Percentiles rank a stretch among this genome's conserved stretches.
phyloP scores from a whole-genome alignment of 2,888 invertebrate genomes.

The Cyaniris semiargus region DNA sequence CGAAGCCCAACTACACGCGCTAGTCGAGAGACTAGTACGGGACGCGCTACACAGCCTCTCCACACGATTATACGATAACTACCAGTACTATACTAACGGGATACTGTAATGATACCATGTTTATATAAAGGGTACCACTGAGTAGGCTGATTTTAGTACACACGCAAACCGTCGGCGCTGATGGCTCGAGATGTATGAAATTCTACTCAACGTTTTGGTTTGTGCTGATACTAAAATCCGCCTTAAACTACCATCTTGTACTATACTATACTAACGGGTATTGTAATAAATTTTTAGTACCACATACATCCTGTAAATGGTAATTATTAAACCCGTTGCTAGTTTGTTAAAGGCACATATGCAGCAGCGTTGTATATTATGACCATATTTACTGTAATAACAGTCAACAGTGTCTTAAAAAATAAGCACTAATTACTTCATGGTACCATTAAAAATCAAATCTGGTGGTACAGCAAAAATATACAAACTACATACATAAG shows the following conservation, averaged over 20 bases:
- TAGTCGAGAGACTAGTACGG: slow-evolving; percentile 96
- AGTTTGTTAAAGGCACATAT: too few relatives aligned
- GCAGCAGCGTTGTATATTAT: too few relatives aligned
- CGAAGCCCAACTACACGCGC: slow-evolving; percentile 95
- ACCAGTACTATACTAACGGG: slow-evolving; percentile 99
- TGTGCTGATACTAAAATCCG: too few relatives aligned
- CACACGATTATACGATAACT: slow-evolving; percentile 98
- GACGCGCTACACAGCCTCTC: slow-evolving; percentile 97
- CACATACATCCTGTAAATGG: too few relatives aligned
- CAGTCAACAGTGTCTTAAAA: neutral
- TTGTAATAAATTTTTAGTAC: too few relatives aligned
- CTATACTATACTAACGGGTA: too few relatives aligned
- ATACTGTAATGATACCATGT: slow-evolving; percentile 82
- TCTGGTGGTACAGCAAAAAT: neutral
- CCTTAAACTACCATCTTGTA: too few relatives aligned
- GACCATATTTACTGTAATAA: neutral
- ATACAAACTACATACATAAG: neutral
- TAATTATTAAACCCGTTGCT: too few relatives aligned
- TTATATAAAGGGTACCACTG: neutral
- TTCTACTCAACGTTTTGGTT: too few relatives aligned
- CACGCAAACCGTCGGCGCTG: too few relatives aligned
- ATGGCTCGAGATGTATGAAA: too few relatives aligned
- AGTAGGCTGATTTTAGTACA: too few relatives aligned
- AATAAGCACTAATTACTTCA: neutral
- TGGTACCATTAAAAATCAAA: neutral